These are phyloP conservation scores for Poecile atricapillus DNA, from an alignment of 2,113 vertebrate genomes.

Conservation along the genomic window DNA sequence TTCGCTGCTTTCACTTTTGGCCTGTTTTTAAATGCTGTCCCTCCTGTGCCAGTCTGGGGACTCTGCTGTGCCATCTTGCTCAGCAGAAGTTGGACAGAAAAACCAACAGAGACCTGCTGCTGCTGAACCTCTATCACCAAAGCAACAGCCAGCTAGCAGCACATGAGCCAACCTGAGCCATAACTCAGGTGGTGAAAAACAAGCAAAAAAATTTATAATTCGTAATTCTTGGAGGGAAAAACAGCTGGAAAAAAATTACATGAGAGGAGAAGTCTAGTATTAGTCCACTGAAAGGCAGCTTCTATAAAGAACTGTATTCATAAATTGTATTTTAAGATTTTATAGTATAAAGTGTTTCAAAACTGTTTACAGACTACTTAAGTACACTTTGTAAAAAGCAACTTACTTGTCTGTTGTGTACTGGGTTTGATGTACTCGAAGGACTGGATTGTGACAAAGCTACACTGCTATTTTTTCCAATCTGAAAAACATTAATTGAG, in stretches of 20 bases:
- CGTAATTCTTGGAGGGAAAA: not conserved
- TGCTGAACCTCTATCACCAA: not conserved
- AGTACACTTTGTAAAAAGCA: not conserved
- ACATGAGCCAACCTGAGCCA: not conserved
- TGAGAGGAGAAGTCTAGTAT: not conserved
- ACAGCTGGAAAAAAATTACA: not conserved
- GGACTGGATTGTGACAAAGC: constrained; percentile 82
- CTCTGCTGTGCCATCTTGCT: not conserved
- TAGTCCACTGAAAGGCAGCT: not conserved
- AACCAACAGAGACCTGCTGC: not conserved
- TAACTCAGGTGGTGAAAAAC: not conserved
- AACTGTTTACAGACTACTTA: not conserved
- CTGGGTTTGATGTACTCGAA: constrained; percentile 79
- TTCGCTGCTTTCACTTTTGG: not conserved
- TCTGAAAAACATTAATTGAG: constrained; percentile 77
- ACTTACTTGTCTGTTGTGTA: constrained; percentile 85
- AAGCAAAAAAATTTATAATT: not conserved
- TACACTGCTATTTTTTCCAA: constrained; percentile 84
- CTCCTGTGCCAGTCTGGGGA: not conserved
- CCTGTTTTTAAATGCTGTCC: not conserved
- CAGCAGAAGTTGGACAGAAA: not conserved
- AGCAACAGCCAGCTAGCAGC: not conserved
- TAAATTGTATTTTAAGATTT: not conserved
- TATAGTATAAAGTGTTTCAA: not conserved
- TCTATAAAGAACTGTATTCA: not conserved